These are phyloP conservation scores for Suncus etruscus DNA, from an alignment of 2,113 vertebrate species.

Conservation along the genomic window DNA sequence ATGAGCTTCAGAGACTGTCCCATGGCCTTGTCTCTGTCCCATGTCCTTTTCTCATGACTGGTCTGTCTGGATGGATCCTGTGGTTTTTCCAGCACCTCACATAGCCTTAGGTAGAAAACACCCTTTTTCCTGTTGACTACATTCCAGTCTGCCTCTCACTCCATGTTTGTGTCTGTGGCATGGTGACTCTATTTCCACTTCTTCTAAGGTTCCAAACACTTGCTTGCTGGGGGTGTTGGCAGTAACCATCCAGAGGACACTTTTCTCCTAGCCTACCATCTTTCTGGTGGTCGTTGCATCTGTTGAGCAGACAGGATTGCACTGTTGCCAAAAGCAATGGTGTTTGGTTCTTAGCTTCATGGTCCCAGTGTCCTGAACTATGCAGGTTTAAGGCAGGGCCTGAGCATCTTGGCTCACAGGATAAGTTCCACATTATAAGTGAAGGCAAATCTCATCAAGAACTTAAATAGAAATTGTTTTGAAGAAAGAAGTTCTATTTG, in stretches of 20 bases:
- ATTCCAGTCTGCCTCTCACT: background rate
- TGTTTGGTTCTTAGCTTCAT: background rate
- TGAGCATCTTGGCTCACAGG: background rate
- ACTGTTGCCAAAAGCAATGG: background rate
- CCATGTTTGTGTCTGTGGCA: background rate
- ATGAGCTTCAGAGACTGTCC: slow-evolving; percentile 11
- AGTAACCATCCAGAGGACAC: background rate
- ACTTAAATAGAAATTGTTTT: slow-evolving; percentile 30
- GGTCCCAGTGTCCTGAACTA: background rate
- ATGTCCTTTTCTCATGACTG: background rate
- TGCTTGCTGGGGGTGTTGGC: background rate
- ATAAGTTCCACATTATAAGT: background rate
- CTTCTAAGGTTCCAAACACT: background rate
- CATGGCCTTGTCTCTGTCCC: background rate
- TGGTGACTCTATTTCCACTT: slow-evolving; percentile 34
- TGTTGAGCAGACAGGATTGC: background rate
- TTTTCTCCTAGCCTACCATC: background rate
- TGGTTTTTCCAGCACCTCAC: slow-evolving; percentile 37
- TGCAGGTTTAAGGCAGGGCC: background rate
- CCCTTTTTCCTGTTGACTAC: slow-evolving; percentile 55
- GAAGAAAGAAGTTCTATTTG: slow-evolving; percentile 9
- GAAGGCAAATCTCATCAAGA: background rate
- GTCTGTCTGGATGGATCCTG: slow-evolving; percentile 12
- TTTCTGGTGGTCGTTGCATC: background rate
- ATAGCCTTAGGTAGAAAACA: slow-evolving; percentile 27